phyloP scores from a whole-genome alignment of 2,113 vertebrate species.

The Amphiprion percula region DNA sequence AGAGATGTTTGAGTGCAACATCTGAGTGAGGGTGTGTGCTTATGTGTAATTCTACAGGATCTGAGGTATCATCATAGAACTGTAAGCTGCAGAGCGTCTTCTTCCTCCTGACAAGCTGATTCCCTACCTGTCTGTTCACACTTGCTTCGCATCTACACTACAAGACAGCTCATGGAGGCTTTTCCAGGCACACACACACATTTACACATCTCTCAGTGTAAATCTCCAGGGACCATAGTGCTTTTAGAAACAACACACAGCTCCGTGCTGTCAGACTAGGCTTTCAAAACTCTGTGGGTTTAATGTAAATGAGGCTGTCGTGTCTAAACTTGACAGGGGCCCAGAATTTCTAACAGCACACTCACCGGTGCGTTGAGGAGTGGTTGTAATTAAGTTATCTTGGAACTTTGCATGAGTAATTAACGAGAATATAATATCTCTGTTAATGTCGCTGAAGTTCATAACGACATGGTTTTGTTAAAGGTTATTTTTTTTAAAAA shows the following conservation, averaged over 20 bases:
- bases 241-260: constrained; percentile 3
- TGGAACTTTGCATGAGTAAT: neutral
- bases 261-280: constrained; percentile 8
- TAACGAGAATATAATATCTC: too few relatives aligned
- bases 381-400: neutral
- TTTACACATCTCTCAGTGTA: neutral
- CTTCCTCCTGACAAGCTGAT: constrained; percentile 38
- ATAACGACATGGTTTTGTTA: too few relatives aligned
- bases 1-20: neutral
- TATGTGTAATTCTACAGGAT: neutral
- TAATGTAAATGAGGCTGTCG: constrained; percentile 16
- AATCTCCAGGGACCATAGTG: neutral
- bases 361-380: neutral
- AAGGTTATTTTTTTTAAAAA: too few relatives aligned
- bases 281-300: constrained; percentile 4
- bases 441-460: too few relatives aligned
- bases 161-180: constrained; percentile 29
- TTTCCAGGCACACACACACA: neutral
- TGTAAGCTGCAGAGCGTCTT: neutral
- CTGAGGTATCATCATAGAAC: neutral
- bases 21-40: constrained; percentile 1
- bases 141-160: constrained; percentile 4
- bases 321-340: neutral
- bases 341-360: neutral
- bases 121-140: constrained; percentile 52